Evolutionary conservation across 2,797 vertebrate genomes (phyloP).

Genomic region (Peromyscus attwateri): DNA sequence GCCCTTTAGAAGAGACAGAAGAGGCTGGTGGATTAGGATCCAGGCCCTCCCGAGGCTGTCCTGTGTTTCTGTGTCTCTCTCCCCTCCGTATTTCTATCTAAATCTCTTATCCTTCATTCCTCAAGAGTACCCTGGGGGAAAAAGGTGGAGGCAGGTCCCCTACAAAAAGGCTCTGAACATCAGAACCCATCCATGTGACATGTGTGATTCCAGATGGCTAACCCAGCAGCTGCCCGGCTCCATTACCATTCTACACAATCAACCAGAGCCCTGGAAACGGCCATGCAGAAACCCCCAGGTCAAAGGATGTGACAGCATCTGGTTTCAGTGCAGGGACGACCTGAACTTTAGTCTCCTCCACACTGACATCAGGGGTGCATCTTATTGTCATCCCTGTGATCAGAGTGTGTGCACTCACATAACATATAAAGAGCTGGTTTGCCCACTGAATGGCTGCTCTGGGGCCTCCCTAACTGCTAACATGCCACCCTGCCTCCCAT

Average conservation of each 20-base stretch:
- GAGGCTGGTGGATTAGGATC: too few species aligned
- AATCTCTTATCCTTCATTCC: too few species aligned
- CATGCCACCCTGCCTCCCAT: not conserved
- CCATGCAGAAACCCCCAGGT: not conserved
- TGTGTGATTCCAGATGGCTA: rapidly evolving
- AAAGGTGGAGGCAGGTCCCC: too few species aligned
- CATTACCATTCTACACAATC: rapidly evolving
- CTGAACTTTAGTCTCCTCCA: not conserved
- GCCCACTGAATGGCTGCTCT: rapidly evolving
- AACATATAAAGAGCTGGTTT: too few species aligned
- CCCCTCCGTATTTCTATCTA: too few species aligned
- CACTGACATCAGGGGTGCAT: rapidly evolving
- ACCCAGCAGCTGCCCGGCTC: not conserved
- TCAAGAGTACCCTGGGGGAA: too few species aligned
- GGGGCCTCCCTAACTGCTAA: not conserved
- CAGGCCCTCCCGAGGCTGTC: too few species aligned
- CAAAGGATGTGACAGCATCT: not conserved
- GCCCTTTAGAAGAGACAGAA: too few species aligned
- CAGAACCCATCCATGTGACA: rapidly evolving
- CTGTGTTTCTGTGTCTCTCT: too few species aligned
- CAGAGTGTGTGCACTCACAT: not conserved
- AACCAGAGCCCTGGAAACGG: not conserved
- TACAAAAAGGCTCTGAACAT: not conserved
- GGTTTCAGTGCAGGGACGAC: not conserved
- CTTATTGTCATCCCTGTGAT: not conserved